Evolutionary conservation across 2,797 vertebrate genomes (phyloP), one percentile per base, ranked within the genome.

Genomic region (Sus cebifrons): DNA sequence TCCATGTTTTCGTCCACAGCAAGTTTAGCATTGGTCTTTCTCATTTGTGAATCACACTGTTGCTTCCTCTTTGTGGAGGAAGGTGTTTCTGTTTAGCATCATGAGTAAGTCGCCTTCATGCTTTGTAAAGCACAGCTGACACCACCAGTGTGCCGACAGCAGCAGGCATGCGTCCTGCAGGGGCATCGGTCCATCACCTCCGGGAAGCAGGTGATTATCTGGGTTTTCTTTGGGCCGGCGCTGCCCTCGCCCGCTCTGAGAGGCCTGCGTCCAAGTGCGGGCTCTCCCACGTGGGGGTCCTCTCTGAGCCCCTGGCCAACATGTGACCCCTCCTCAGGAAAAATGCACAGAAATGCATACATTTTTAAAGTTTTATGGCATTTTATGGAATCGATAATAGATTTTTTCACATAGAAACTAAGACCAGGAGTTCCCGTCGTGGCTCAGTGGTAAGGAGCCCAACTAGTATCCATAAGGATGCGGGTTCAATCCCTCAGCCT

Each of bases 281-380:
- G 1, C 4, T 10, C 13, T 6, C 2, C 25, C 0, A 16, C 54
- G 5, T 0, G 3, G 4, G 56, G 27, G 27, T 54, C n/a, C 64
- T 49, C 62, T 9, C 11, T 23, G 65, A 62, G 52, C 15, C 0
- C 1, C 67, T 7, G 18, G 10, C 1, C 1, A 23, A 15, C 3
- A 21, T 27, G 32, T 36, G 1, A 8, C 29, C 10, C 32, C 20
- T 44, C 49, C 54, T 60, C 70, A 21, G 58, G 56, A 62, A 21
- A 36, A n/a, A 10, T 0, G 14, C 56, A 6, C 8, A 3, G n/a
- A 12, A 70, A 23, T 40, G 29, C 15, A 3, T 6, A 10, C 12
- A 3, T 8, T 29, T 52, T 52, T 64, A 32, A 71, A 23, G 20
- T 21, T 68, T n/a, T 81, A 56, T n/a, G 44, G 40, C 25, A 13